Percentiles rank a stretch among this genome's conserved stretches.
phyloP scores from a whole-genome alignment of 2,113 vertebrate genomes.

The Psephotus haematonotus region DNA sequence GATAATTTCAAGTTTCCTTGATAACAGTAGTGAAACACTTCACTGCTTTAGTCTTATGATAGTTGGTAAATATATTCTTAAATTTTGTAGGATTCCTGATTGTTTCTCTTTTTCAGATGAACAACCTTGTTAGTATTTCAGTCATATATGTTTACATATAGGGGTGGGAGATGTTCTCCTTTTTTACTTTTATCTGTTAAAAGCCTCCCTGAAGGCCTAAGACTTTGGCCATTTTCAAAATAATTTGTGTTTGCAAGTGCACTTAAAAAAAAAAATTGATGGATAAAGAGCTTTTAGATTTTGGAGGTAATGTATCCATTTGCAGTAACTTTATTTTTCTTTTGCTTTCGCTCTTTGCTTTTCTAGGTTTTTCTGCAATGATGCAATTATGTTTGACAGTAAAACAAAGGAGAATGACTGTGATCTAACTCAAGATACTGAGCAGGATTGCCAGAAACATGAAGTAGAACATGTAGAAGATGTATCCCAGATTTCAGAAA shows the following conservation, averaged over 20 bases:
- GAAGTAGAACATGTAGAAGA: background rate
- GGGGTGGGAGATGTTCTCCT: background rate
- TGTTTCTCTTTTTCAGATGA: background rate
- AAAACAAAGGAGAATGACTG: background rate
- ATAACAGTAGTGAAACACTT: background rate
- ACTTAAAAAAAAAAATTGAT: background rate
- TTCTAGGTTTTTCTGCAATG: conserved; percentile 84
- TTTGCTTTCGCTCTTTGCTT: background rate
- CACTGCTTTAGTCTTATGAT: background rate
- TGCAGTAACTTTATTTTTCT: background rate
- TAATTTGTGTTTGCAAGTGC: background rate
- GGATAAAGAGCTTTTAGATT: background rate
- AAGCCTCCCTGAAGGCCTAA: background rate
- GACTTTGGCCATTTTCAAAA: background rate
- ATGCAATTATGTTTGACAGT: background rate
- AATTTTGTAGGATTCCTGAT: background rate
- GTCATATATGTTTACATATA: background rate
- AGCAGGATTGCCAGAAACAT: background rate
- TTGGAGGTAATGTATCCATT: background rate
- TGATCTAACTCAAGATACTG: background rate
- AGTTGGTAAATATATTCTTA: background rate
- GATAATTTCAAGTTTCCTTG: background rate
- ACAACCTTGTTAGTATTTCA: background rate
- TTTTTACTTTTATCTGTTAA: background rate
- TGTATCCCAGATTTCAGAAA: background rate